Evolutionary conservation across 2,888 invertebrate species (phyloP), one percentile per base, ranked within the genome.

Genomic region (Hydriomena furcata): DNA sequence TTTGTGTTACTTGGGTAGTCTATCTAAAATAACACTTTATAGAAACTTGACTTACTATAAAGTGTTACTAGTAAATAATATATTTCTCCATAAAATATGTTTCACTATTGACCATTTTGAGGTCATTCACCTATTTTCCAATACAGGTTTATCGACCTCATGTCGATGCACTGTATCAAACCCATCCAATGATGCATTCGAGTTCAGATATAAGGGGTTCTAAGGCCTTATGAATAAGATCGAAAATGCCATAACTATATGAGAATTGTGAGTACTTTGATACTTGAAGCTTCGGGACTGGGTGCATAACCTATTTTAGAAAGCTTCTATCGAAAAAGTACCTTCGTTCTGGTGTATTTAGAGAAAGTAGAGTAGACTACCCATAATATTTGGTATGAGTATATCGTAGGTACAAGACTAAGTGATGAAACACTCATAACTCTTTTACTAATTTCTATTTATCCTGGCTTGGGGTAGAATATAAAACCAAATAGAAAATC

Each of bases 121-220:
- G 31, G 45, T 45, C 40, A 51, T 11, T 12, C 34, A 43, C 24
- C 12, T 21, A 24, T 42, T 52, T 46, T 42, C 57, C 52, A 58
- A 67, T 61, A 52, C 77, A 79, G 82, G 79, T 74, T 63, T 72
- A 55, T 58, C 71, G 67, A 80, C 79, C 53, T 68, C 80, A 59
- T 85, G 84, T 75, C 76, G 73, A 60, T 85, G 84, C 68, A 68
- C 68, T 50, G 59, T 84, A 57, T 65, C 67, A 60, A 75, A 75
- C 47, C 77, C 78, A 42, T 66, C 74, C 12, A 53, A 58, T 55
- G 72, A 76, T 66, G 63, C 65, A 36, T 73, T 71, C 52, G 65
- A 60, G 55, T 71, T 72, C 67, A 66, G 60, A 32, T 66, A 66
- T 61, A 55, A 59, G 61, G 72, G 67, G 69, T 63, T 48, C 54